Evolutionary conservation across 2,113 vertebrate species (phyloP), one percentile per base, ranked within the genome.

Genomic region (Tauraco erythrolophus): DNA sequence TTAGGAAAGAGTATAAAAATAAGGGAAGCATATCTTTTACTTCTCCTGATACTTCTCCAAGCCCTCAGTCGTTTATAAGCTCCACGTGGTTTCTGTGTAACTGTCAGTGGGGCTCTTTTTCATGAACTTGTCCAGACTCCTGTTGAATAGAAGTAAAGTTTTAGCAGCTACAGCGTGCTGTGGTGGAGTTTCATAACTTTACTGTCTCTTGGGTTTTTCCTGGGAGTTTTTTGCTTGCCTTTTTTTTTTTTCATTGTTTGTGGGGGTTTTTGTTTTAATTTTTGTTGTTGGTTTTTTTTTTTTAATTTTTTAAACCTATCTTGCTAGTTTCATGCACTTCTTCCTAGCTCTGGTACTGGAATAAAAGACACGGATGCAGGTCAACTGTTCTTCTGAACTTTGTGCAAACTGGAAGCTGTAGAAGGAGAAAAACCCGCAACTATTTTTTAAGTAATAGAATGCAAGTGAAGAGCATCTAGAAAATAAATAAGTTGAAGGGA

Each of bases 191-290:
- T 23, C 35, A 14, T 37, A 76, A 68, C 23, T 41, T 81, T 50
- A 25, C 17, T 33, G 3, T 61, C 16, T 69, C 33, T 37, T 69
- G 11, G 3, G 0, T 12, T 66, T 66, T 57, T 56, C 18, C 28
- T 33, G 31, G 9, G 1, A 3, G 2, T 3, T 17, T 74, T 9
- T 35, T 41, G 7, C 4, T 23, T 19, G 3, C 3, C 28, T 35
- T 37, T 30, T 60, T 43, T 10, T 31, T 4, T 46, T 17, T 41
- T 51, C 1, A 1, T 37, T 37, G 9, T 17, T 46, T 14, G 14
- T 4, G 24, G 2, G 13, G 2, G 6, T 7, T 10, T 41, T 28
- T 19, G 7, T 33, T 19, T 24, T 22, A 31, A 0, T 14, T 14
- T 54, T 19, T 58, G 22, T 30, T 76, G 11, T 2, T 79, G 12